Evolutionary conservation across 2,888 invertebrate genomes (phyloP).

Genomic region (Drosophila nr. perissopoda): DNA sequence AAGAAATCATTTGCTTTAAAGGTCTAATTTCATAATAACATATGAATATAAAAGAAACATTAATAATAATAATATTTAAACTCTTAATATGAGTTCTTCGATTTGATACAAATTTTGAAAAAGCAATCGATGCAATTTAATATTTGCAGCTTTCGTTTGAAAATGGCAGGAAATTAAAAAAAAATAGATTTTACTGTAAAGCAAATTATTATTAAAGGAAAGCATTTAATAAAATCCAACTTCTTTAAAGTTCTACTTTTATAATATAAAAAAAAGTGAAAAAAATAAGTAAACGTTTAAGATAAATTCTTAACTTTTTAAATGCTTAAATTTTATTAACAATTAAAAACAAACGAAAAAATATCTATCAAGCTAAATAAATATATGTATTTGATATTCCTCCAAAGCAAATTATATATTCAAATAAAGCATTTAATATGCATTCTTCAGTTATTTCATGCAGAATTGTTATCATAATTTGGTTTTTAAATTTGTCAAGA

Average conservation of each 20-base stretch:
- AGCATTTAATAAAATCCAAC: no score
- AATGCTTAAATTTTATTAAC: not conserved
- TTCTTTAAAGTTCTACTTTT: not conserved
- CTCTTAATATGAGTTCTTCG: not conserved
- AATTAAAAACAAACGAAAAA: not conserved
- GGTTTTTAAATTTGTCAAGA: rapidly evolving
- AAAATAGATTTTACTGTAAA: not conserved
- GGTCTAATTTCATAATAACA: not conserved
- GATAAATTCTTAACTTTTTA: not conserved
- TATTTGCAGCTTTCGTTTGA: not conserved
- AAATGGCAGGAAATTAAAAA: not conserved
- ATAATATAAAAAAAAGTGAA: not conserved
- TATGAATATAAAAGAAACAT: not conserved
- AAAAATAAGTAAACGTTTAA: not conserved
- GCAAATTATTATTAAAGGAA: not conserved
- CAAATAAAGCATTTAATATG: not conserved
- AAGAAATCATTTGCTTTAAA: not conserved
- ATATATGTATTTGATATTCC: not conserved
- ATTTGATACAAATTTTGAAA: not conserved
- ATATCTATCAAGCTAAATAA: not conserved
- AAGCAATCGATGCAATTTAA: not conserved
- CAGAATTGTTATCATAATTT: not conserved
- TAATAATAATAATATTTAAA: not conserved
- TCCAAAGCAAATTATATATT: not conserved
- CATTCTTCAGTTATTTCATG: not conserved